These are phyloP conservation scores for Drosophila niveifrons DNA, from an alignment of 2,888 invertebrate genomes.

Conservation along the genomic window DNA sequence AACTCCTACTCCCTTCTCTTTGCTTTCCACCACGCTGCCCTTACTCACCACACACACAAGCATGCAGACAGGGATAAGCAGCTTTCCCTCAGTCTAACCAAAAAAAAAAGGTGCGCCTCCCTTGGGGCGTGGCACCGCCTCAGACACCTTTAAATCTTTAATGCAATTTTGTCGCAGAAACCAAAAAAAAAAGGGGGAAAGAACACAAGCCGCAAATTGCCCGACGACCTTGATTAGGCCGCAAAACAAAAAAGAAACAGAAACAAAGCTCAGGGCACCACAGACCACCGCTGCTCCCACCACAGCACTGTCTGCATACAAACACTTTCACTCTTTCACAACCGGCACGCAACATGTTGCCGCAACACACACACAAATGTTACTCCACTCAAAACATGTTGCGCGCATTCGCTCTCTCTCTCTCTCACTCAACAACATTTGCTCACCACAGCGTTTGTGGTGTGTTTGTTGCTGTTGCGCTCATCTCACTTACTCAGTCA, in stretches of 20 bases:
- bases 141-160: conserved; percentile 32
- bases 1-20: not conserved
- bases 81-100: not conserved
- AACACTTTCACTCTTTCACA: conserved; percentile 14
- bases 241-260: not conserved
- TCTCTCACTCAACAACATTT: conserved; percentile 1
- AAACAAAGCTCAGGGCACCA: not conserved
- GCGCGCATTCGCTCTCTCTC: not conserved
- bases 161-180: conserved; percentile 35
- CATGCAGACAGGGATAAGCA: not conserved
- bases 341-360: not conserved
- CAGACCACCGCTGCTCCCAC: not conserved
- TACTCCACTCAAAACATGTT: conserved; percentile 11
- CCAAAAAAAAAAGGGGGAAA: not conserved
- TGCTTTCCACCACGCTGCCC: not conserved
- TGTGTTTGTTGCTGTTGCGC: conserved; percentile 25
- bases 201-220: conserved; percentile 1
- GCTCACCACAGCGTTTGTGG: conserved; percentile 28
- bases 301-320: not conserved
- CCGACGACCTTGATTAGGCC: conserved; percentile 45
- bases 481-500: not conserved
- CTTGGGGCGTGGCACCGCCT: conserved; percentile 5
- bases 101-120: not conserved
- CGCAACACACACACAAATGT: conserved; percentile 4
- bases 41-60: not conserved